A percentile compares a stretch with the other conserved stretches of the same genome.
phyloP scores from a whole-genome alignment of 2,113 vertebrate species.

The Pimephales promelas region DNA sequence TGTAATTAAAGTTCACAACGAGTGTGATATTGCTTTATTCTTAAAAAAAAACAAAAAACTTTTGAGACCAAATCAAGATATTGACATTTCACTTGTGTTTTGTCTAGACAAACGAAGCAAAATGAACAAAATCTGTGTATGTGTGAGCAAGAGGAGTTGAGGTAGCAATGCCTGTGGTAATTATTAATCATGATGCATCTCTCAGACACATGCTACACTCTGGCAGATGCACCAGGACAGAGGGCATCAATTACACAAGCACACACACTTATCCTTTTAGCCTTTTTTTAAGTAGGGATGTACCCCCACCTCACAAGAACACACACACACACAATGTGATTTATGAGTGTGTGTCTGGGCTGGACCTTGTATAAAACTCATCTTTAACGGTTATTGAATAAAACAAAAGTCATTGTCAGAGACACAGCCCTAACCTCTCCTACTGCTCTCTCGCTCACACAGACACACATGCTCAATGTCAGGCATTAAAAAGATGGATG shows the following conservation, averaged over 20 bases:
- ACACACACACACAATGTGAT: slow-evolving; percentile 32
- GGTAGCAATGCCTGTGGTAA: slow-evolving; percentile 22
- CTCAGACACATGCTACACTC: slow-evolving; percentile 47
- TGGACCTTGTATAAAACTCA: slow-evolving; percentile 39
- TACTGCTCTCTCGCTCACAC: not conserved
- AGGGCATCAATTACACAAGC: slow-evolving; percentile 42
- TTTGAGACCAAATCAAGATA: not conserved
- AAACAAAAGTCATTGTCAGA: slow-evolving; percentile 50
- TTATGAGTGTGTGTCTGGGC: slow-evolving; percentile 44
- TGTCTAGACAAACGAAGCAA: not conserved
- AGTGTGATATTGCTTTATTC: not conserved
- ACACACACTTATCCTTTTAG: slow-evolving; percentile 30
- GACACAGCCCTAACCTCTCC: not conserved
- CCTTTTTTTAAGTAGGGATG: not conserved
- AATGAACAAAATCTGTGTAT: not conserved
- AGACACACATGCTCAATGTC: not conserved
- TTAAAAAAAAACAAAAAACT: too few species aligned
- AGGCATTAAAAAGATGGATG: slow-evolving; percentile 16
- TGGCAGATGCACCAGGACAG: slow-evolving; percentile 44
- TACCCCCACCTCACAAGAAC: not conserved
- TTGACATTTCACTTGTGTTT: not conserved
- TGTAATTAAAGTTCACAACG: too few species aligned
- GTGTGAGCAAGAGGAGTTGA: not conserved
- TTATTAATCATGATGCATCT: slow-evolving; percentile 50
- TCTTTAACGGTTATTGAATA: slow-evolving; percentile 50